Percentiles rank a stretch among this genome's conserved stretches.
phyloP scores from a whole-genome alignment of 2,888 invertebrate genomes.

The Corythucha ciliata region DNA sequence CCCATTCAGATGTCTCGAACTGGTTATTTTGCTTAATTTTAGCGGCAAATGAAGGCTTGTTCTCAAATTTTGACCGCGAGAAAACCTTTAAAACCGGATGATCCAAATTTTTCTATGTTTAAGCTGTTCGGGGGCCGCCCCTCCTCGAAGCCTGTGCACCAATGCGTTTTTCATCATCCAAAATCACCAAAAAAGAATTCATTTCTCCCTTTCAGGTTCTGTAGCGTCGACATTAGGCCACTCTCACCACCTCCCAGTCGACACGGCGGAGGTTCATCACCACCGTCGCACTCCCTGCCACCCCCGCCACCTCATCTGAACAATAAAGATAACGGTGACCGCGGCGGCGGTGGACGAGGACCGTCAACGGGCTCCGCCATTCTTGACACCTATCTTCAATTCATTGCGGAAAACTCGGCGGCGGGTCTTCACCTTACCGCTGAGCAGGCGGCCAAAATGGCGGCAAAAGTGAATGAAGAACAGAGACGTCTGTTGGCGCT shows the following conservation, averaged over 20 bases:
- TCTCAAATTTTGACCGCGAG: no score
- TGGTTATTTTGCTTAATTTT: no score
- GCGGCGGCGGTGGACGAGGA: constrained; percentile 23
- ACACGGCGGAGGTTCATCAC: constrained; percentile 36
- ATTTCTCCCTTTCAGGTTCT: no score
- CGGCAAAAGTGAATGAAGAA: constrained; percentile 49
- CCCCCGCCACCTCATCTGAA: constrained; percentile 38
- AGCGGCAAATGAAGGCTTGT: no score
- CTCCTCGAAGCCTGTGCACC: no score
- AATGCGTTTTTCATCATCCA: no score
- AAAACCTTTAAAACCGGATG: no score
- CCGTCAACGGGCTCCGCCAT: constrained; percentile 63
- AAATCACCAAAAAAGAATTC: no score
- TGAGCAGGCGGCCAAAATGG: constrained; percentile 52
- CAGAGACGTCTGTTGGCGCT: constrained; percentile 47
- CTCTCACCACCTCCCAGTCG: constrained; percentile 31
- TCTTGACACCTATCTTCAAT: constrained; percentile 77
- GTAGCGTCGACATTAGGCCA: constrained; percentile 33
- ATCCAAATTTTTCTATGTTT: no score
- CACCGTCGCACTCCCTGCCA: constrained; percentile 49
- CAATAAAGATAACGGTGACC: constrained; percentile 22
- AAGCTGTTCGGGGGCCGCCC: no score
- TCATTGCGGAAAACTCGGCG: constrained; percentile 74
- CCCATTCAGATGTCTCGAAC: no score
- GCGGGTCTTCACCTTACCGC: constrained; percentile 52